Base-by-base conservation (phyloP, 2,888 invertebrate species). In the Mystacides longicornis region DNA sequence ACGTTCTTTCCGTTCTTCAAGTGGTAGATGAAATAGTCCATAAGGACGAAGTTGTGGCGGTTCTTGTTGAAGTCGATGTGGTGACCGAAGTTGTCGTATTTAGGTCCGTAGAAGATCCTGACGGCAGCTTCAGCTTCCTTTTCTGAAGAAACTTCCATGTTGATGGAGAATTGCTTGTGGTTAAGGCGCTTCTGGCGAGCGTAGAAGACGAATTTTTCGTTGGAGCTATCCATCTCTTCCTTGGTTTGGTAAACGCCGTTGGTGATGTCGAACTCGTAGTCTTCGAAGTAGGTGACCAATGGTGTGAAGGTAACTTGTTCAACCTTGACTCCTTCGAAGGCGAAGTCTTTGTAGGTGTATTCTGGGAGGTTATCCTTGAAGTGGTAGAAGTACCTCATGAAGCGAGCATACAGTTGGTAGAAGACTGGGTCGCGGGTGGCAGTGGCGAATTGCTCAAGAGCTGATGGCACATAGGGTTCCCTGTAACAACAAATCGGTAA, bases 371-470 rank as follows among this genome's bases (percentile, higher is more conserved):
- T 74, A 61, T 75, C 67, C 67, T 83, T 83, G 76, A 81, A 85
- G 58, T 80, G 78, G 64, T 76, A 70, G 69, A 82, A 79, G 64
- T 76, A 78, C 52, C 74, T 68, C 52, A 79, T 62, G 64, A 85
- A 75, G 63, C 79, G 80, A 69, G 81, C 80, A 71, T 82, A 82
- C 53, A 86, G 69, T 59, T 81, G 79, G 69, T 81, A 88, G 79
- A 85, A 86, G 31, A 81, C 78, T 18, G 87, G 87, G 68, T 88
- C 87, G 60, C 86, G 82, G 63, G 84, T 67, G 59, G 82, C 78
- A 5, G 86, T 83, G 64, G 80, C 78, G 66, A 78, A 81, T 66
- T 81, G 81, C 66, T 83, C 80, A 49, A 85, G 71, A 16, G 80
- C 78, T 23, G 81, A 76, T n/a, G 86, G 82, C 19, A 75, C 64